Evolutionary conservation across 2,797 vertebrate genomes (phyloP).

Genomic region (Tamandua tetradactyla): DNA sequence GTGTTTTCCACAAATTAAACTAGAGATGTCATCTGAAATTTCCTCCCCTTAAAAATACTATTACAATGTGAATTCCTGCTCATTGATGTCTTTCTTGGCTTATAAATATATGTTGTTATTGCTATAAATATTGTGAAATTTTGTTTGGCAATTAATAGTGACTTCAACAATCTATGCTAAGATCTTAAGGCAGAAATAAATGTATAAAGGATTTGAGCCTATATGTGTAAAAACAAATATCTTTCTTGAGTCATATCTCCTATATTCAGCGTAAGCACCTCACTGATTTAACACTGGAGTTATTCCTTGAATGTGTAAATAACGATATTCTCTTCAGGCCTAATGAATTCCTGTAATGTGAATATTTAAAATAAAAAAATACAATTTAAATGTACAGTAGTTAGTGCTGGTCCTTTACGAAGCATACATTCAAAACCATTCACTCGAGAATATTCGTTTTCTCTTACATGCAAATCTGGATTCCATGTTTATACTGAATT

Average conservation of each 20-base stretch:
- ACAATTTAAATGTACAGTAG: constrained; percentile 77
- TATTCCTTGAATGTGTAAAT: constrained; percentile 84
- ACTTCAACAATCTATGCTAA: constrained; percentile 49
- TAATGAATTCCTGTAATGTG: constrained; percentile 86
- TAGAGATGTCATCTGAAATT: constrained; percentile 73
- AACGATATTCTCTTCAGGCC: constrained; percentile 82
- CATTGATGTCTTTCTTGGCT: constrained; percentile 58
- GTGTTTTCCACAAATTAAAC: constrained; percentile 73
- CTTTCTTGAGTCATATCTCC: constrained; percentile 75
- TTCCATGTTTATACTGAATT: constrained; percentile 25
- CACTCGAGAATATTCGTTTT: constrained; percentile 1
- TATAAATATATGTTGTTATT: constrained; percentile 66
- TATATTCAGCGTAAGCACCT: constrained; percentile 77
- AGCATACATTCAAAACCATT: constrained; percentile 46
- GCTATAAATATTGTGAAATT: constrained; percentile 75
- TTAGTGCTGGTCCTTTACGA: constrained; percentile 77
- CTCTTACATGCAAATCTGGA: constrained; percentile 18
- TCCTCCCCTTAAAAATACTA: constrained; percentile 39
- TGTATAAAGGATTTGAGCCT: constrained; percentile 77
- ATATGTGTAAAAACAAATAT: constrained; percentile 73
- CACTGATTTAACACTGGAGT: constrained; percentile 82
- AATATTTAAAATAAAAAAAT: constrained; percentile 89
- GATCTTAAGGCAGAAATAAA: constrained; percentile 70
- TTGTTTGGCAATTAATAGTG: constrained; percentile 58
- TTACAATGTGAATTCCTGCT: constrained; percentile 1